A percentile compares a stretch with the other conserved stretches of the same genome.
phyloP scores from a whole-genome alignment of 2,888 invertebrate species.

The Gerosis bhagava region DNA sequence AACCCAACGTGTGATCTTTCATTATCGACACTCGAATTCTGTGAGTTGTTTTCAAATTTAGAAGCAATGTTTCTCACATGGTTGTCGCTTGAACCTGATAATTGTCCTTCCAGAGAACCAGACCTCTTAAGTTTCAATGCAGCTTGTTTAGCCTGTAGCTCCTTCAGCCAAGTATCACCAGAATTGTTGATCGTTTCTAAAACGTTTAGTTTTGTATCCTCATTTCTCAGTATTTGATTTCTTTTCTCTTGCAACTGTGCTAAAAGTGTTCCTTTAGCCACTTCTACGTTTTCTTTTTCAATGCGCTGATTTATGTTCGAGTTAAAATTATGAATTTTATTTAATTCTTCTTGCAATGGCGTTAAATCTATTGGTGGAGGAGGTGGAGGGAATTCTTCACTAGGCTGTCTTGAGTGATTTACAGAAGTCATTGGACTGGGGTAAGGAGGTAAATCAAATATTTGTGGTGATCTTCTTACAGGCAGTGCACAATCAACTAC shows the following conservation, averaged over 20 bases:
- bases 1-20: constrained; percentile 70
- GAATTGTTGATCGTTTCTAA: constrained; percentile 53
- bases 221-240: constrained; percentile 81
- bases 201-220: constrained; percentile 54
- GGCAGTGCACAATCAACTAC: constrained; percentile 84
- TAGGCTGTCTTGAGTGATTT: constrained; percentile 92
- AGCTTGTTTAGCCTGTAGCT: constrained; percentile 91
- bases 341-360: constrained; percentile 83
- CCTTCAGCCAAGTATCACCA: constrained; percentile 87
- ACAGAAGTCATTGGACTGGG: constrained; percentile 90
- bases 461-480: constrained; percentile 61
- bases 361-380: constrained; percentile 89
- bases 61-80: constrained; percentile 91
- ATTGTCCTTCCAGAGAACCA: constrained; percentile 61
- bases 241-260: constrained; percentile 85
- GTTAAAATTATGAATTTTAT: constrained; percentile 63
- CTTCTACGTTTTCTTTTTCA: constrained; percentile 49
- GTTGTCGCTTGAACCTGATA: constrained; percentile 53
- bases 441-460: constrained; percentile 89
- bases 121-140: constrained; percentile 69
- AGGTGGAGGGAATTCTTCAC: constrained; percentile 95
- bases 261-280: constrained; percentile 73
- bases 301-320: constrained; percentile 6
- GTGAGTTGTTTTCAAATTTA: constrained; percentile 85
- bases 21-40: constrained; percentile 50